Conservation (phyloP, 2,888 invertebrate genomes). For the Tipula confusa region DNA sequence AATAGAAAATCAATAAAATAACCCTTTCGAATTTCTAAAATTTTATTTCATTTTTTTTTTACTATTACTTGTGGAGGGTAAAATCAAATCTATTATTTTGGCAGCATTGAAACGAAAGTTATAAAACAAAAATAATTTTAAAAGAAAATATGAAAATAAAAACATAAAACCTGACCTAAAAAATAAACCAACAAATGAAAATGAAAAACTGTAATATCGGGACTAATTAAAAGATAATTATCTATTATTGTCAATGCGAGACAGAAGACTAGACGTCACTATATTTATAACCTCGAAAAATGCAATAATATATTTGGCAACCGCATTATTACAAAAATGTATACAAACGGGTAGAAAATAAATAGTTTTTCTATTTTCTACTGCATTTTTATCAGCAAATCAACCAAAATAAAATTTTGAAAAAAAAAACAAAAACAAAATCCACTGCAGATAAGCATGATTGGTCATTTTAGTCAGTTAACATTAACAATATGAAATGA, state of each 20-base stretch:
- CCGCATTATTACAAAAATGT: not conserved
- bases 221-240: not conserved
- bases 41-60: not conserved
- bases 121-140: not conserved
- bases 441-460: not conserved
- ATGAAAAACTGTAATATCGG: not conserved
- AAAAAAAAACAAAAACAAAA: not conserved
- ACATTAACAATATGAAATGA: not conserved
- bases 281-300: too few species aligned
- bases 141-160: not conserved
- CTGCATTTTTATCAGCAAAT: slow-evolving; percentile 12
- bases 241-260: not conserved
- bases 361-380: not conserved
- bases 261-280: not conserved
- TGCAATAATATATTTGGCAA: slow-evolving; percentile 13
- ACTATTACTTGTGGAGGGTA: not conserved
- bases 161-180: not conserved
- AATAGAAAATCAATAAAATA: not conserved
- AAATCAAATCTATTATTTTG: slow-evolving; percentile 9
- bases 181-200: not conserved
- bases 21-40: not conserved
- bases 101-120: not conserved
- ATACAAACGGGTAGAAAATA: not conserved
- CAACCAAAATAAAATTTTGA: not conserved
- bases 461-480: not conserved